A percentile compares a stretch with the other conserved stretches of the same genome.
Conservation (phyloP, 2,888 invertebrate genomes). For the Synanthedon tipuliformis region DNA sequence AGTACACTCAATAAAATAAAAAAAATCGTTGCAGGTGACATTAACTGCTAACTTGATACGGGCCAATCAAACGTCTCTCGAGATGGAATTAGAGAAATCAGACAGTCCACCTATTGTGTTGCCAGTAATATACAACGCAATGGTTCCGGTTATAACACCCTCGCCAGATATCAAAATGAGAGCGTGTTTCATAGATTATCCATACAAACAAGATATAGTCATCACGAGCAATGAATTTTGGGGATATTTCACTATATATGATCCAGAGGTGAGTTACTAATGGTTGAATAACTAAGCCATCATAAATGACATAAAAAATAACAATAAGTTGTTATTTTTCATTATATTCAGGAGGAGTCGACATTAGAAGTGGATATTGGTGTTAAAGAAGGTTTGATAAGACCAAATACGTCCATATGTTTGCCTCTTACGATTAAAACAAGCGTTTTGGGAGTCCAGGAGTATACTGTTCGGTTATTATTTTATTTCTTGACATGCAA, state of each 20-base stretch:
- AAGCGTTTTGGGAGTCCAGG: constrained; percentile 52
- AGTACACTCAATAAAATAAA: no score
- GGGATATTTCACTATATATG: constrained; percentile 52
- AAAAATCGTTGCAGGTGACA: constrained; percentile 48
- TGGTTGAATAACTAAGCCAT: no score
- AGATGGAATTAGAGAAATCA: constrained; percentile 69
- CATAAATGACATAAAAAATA: no score
- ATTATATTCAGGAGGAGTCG: constrained; percentile 19
- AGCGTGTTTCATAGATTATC: constrained; percentile 71
- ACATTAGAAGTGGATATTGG: constrained; percentile 33
- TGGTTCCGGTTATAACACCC: constrained; percentile 54
- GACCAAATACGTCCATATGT: constrained; percentile 48
- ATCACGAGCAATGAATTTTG: constrained; percentile 57
- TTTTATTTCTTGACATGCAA: no score
- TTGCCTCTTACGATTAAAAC: constrained; percentile 57
- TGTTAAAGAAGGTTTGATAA: constrained; percentile 46
- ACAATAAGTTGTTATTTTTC: background rate
- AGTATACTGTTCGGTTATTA: constrained; percentile 35
- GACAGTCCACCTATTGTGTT: constrained; percentile 64
- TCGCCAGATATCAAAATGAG: constrained; percentile 64
- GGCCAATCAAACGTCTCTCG: constrained; percentile 50
- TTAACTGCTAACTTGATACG: constrained; percentile 66
- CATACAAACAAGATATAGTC: constrained; percentile 58
- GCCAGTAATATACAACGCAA: constrained; percentile 62
- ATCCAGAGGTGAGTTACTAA: constrained; percentile 30